Conservation (phyloP, 2,888 invertebrate species). For the Oligia fasciuncula region DNA sequence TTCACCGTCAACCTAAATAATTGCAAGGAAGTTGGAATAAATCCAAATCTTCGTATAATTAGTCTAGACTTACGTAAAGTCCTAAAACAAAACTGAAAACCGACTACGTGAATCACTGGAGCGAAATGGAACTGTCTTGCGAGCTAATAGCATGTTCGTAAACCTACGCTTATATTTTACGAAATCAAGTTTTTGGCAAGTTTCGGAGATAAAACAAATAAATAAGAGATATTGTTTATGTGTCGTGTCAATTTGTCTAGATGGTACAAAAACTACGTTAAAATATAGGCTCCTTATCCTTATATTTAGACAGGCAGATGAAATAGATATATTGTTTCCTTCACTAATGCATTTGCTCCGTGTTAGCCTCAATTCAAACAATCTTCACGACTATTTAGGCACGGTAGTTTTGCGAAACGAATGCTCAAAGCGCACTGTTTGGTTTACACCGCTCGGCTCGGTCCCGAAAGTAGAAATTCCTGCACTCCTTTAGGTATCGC, state of each 20-base stretch:
- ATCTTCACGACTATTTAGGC: neutral
- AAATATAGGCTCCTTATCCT: neutral
- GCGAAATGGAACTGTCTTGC: conserved; percentile 42
- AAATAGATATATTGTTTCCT: conserved; percentile 27
- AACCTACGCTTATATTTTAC: conserved; percentile 28
- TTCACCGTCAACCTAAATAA: conserved; percentile 70
- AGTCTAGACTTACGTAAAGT: conserved; percentile 68
- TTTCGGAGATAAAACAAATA: conserved; percentile 29
- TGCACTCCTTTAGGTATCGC: neutral
- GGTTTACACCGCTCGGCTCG: neutral
- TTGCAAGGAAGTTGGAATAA: conserved; percentile 73
- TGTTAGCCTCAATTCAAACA: conserved; percentile 37
- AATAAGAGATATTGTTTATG: conserved; percentile 25
- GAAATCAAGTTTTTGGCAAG: conserved; percentile 45
- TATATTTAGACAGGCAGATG: conserved; percentile 3
- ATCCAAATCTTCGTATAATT: conserved; percentile 72
- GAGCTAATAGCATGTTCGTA: conserved; percentile 33
- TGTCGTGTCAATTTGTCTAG: conserved; percentile 17
- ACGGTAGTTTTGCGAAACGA: neutral
- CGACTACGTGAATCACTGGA: conserved; percentile 53
- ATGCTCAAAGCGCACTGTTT: neutral
- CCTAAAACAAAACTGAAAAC: conserved; percentile 56
- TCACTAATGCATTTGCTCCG: conserved; percentile 39
- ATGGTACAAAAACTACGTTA: neutral
- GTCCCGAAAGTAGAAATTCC: neutral